These are phyloP conservation scores for Diplazon laetatorius DNA, from an alignment of 2,888 invertebrate genomes.

Conservation along the genomic window DNA sequence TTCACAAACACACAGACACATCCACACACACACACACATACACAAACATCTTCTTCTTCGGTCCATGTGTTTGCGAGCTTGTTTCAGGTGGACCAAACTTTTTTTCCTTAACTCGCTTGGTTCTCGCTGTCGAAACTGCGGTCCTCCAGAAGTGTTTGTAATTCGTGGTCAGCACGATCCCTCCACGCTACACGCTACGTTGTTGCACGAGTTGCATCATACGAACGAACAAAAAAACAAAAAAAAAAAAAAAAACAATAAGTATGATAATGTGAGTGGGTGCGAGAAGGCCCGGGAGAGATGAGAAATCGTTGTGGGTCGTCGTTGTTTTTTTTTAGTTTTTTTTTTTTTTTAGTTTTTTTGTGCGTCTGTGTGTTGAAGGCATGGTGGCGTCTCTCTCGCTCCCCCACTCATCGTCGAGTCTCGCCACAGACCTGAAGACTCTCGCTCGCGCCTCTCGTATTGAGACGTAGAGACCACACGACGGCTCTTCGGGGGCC, in stretches of 20 bases:
- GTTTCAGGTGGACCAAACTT: constrained; percentile 58
- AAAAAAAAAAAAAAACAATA: background rate
- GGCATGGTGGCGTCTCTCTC: constrained; percentile 24
- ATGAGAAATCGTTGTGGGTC: background rate
- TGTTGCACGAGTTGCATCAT: constrained; percentile 41
- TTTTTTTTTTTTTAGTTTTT: too few relatives aligned
- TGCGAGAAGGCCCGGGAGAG: constrained; percentile 34
- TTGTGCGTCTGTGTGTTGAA: constrained; percentile 4
- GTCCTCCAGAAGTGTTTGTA: constrained; percentile 45
- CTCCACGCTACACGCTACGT: constrained; percentile 24
- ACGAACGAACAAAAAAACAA: too few relatives aligned
- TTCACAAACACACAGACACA: constrained; percentile 9
- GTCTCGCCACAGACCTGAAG: constrained; percentile 26
- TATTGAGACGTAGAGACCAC: constrained; percentile 80
- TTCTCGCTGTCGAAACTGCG: constrained; percentile 44
- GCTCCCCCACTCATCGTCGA: constrained; percentile 15
- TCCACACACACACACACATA: constrained; percentile 8
- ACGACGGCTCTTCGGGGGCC: constrained; percentile 68
- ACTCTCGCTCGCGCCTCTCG: constrained; percentile 44
- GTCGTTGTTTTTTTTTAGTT: too few relatives aligned
- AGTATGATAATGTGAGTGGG: constrained; percentile 33
- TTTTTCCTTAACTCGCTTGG: background rate
- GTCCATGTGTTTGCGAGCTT: constrained; percentile 47
- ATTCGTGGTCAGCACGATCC: constrained; percentile 48
- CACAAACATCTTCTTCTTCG: background rate